Percentiles rank a stretch among this genome's conserved stretches.
These are phyloP conservation scores for Yasuhikotakia modesta DNA, from an alignment of 2,797 vertebrate genomes.

Conservation along the genomic window DNA sequence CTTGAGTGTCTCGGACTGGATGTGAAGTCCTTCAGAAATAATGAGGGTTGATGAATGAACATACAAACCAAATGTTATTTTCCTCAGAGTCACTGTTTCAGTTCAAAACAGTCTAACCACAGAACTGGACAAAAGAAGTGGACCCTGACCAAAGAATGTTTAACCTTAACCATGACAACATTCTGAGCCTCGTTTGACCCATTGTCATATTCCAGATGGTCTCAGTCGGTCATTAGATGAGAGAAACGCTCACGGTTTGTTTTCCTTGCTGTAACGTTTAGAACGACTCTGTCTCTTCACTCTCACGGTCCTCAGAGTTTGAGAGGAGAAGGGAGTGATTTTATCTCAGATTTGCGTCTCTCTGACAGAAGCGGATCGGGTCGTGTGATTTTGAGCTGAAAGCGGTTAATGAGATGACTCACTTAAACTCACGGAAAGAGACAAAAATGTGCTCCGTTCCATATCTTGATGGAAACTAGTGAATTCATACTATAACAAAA, in stretches of 20 bases:
- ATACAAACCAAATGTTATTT: slow-evolving; percentile 43
- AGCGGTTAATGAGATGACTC: slow-evolving; percentile 42
- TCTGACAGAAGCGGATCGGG: not conserved
- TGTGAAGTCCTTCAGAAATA: slow-evolving; percentile 29
- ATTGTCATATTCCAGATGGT: slow-evolving; percentile 23
- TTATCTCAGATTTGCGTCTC: slow-evolving; percentile 23
- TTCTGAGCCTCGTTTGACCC: slow-evolving; percentile 40
- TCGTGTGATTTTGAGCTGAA: not conserved
- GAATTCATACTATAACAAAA: slow-evolving; percentile 34
- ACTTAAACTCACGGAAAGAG: slow-evolving; percentile 44
- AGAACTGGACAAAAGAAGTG: slow-evolving; percentile 37
- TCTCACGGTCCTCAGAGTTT: not conserved
- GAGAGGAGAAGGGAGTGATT: slow-evolving; percentile 18
- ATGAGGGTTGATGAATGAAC: slow-evolving; percentile 36
- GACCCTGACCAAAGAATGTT: slow-evolving; percentile 10
- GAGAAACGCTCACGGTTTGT: not conserved
- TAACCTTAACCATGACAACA: slow-evolving; percentile 18
- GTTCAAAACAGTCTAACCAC: slow-evolving; percentile 40
- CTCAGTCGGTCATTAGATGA: slow-evolving; percentile 1
- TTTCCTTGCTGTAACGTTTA: slow-evolving; percentile 16
- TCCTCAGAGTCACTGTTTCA: slow-evolving; percentile 42
- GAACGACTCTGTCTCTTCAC: slow-evolving; percentile 16
- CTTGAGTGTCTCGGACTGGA: slow-evolving; percentile 26
- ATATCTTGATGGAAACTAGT: slow-evolving; percentile 38
- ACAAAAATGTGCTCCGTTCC: slow-evolving; percentile 26